These are phyloP conservation scores for Ispidina picta DNA, from an alignment of 2,797 vertebrate species.

Conservation along the genomic window DNA sequence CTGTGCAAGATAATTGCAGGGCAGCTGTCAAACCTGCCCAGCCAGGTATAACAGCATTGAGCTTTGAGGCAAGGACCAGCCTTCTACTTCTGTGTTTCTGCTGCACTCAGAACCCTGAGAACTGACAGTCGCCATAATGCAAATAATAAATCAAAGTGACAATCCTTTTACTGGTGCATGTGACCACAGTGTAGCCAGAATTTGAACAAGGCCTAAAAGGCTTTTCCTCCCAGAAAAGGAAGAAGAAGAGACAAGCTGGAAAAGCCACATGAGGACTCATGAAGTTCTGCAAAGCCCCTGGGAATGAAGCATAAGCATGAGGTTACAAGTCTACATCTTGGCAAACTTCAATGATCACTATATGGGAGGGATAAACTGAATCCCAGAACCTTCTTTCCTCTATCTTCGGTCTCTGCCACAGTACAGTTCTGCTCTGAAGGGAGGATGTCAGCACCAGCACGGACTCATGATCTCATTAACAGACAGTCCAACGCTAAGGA, in stretches of 20 bases:
- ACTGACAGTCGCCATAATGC: neutral
- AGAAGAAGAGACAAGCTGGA: neutral
- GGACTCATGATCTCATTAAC: neutral
- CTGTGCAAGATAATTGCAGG: neutral
- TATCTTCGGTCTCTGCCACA: neutral
- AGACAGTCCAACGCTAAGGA: neutral
- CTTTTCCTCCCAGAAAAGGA: neutral
- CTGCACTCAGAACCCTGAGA: neutral
- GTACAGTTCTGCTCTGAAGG: neutral
- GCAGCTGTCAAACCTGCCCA: neutral
- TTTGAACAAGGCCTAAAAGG: neutral
- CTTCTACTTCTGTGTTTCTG: neutral
- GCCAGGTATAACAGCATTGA: neutral
- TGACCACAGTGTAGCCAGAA: neutral
- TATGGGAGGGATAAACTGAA: neutral
- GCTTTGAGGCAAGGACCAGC: neutral
- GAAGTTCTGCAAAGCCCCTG: neutral
- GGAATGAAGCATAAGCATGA: neutral
- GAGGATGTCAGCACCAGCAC: neutral
- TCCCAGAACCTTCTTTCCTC: neutral
- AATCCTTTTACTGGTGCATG: neutral
- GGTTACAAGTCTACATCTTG: rapidly evolving
- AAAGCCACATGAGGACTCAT: neutral
- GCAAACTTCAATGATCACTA: rapidly evolving
- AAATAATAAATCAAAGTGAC: neutral